Evolutionary conservation across 2,888 invertebrate genomes (phyloP).

Genomic region (Erebia epiphron): DNA sequence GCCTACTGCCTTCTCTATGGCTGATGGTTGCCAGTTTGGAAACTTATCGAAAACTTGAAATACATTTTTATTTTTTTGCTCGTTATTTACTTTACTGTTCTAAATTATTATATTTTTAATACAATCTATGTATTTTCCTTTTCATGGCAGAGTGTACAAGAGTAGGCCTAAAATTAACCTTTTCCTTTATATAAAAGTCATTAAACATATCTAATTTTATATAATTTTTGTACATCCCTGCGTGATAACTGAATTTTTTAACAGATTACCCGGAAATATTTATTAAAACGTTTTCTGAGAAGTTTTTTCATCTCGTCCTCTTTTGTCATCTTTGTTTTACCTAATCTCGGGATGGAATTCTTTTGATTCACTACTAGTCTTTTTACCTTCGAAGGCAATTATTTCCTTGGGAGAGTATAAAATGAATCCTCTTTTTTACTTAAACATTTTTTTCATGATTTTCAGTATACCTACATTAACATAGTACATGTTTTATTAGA

Average conservation of each 20-base stretch:
- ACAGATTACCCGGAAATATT: not conserved
- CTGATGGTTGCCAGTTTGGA: too few relatives aligned
- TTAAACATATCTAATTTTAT: too few relatives aligned
- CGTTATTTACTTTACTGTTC: too few relatives aligned
- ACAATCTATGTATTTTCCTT: too few relatives aligned
- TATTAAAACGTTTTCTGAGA: conserved; percentile 3
- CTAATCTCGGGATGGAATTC: conserved; percentile 13
- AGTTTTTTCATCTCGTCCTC: conserved; percentile 20
- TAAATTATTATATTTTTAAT: too few relatives aligned
- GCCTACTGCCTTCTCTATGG: too few relatives aligned
- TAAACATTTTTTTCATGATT: conserved; percentile 2
- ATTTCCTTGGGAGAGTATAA: not conserved
- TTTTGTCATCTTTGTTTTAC: conserved; percentile 14
- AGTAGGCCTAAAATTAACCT: too few relatives aligned
- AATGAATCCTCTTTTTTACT: not conserved
- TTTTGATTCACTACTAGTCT: conserved; percentile 14
- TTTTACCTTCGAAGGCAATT: conserved; percentile 16
- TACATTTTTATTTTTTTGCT: too few relatives aligned
- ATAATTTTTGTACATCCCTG: too few relatives aligned
- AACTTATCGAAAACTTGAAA: too few relatives aligned
- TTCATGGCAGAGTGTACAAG: too few relatives aligned
- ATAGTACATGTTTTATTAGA: conserved; percentile 3
- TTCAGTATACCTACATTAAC: not conserved
- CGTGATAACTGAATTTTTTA: not conserved
- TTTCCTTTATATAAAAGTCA: too few relatives aligned